These are phyloP conservation scores for Thera obeliscata DNA, from an alignment of 2,888 invertebrate genomes.

Conservation along the genomic window DNA sequence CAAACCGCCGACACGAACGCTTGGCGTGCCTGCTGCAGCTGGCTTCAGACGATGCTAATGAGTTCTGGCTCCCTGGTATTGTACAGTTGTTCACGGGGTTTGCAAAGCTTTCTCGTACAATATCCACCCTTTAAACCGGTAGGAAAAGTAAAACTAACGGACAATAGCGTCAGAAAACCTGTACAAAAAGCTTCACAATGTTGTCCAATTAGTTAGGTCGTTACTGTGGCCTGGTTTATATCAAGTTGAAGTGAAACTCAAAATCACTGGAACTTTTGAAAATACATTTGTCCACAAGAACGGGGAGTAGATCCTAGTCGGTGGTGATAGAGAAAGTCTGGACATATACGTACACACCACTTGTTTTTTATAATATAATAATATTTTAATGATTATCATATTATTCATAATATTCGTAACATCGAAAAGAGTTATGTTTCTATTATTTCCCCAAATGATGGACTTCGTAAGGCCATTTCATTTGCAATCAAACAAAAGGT, in stretches of 20 bases:
- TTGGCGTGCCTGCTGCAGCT: slow-evolving; percentile 2
- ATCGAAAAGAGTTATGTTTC: too few relatives aligned
- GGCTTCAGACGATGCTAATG: slow-evolving; percentile 53
- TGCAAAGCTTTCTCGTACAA: background rate
- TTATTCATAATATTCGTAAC: too few relatives aligned
- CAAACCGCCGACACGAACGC: slow-evolving; percentile 11
- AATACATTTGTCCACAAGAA: too few relatives aligned
- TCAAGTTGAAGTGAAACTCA: background rate
- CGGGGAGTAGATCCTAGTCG: too few relatives aligned
- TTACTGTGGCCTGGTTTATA: background rate
- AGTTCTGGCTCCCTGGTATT: slow-evolving; percentile 36
- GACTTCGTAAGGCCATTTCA: slow-evolving; percentile 18
- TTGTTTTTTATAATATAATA: too few relatives aligned
- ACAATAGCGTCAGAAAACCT: slow-evolving; percentile 26
- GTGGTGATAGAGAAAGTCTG: too few relatives aligned
- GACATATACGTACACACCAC: too few relatives aligned
- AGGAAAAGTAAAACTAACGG: slow-evolving; percentile 6
- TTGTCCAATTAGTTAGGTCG: background rate
- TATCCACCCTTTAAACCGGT: background rate
- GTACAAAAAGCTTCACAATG: slow-evolving; percentile 2
- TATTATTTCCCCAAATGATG: too few relatives aligned
- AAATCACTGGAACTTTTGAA: background rate
- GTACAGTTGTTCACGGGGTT: slow-evolving; percentile 14
- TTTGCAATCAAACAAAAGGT: slow-evolving; percentile 36
- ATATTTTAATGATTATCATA: too few relatives aligned